A percentile compares a stretch with the other conserved stretches of the same genome.
Evolutionary conservation across 2,888 invertebrate species (phyloP).

Genomic region (Graphium colonna): DNA sequence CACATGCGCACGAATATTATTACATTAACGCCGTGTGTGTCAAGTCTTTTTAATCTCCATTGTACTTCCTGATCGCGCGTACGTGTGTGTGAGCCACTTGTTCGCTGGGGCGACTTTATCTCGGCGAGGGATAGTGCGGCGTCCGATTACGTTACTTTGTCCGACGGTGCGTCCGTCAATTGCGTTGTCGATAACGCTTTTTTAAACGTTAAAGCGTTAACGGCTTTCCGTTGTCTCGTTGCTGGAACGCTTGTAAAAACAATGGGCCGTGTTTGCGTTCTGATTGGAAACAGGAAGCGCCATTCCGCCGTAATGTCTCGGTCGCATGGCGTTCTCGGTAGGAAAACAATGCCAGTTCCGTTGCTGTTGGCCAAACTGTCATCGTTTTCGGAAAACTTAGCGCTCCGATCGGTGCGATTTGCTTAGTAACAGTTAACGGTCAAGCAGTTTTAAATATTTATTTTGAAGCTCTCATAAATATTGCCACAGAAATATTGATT

Average conservation of each 20-base stretch:
- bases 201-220: no score
- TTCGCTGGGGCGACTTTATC: slow-evolving; percentile 78
- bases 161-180: slow-evolving; percentile 21
- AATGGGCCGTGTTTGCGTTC: slow-evolving; percentile 61
- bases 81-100: slow-evolving; percentile 77
- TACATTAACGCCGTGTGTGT: slow-evolving; percentile 65
- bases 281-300: slow-evolving; percentile 75
- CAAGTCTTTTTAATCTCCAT: slow-evolving; percentile 75
- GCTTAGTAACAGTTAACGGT: slow-evolving; percentile 7
- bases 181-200: slow-evolving; percentile 47
- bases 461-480: no score
- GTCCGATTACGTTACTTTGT: slow-evolving; percentile 63
- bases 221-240: background rate
- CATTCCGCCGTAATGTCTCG: slow-evolving; percentile 67
- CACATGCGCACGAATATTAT: slow-evolving; percentile 67
- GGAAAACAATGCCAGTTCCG: slow-evolving; percentile 76
- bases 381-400: slow-evolving; percentile 66
- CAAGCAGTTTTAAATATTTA: no score
- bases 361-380: slow-evolving; percentile 68
- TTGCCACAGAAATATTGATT: no score
- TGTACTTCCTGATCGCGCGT: slow-evolving; percentile 74
- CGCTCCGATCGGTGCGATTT: slow-evolving; percentile 46
- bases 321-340: slow-evolving; percentile 64
- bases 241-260: slow-evolving; percentile 23
- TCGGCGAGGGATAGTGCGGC: slow-evolving; percentile 76